Conservation (phyloP, 2,113 vertebrate species). For the Amphiprion ocellaris region DNA sequence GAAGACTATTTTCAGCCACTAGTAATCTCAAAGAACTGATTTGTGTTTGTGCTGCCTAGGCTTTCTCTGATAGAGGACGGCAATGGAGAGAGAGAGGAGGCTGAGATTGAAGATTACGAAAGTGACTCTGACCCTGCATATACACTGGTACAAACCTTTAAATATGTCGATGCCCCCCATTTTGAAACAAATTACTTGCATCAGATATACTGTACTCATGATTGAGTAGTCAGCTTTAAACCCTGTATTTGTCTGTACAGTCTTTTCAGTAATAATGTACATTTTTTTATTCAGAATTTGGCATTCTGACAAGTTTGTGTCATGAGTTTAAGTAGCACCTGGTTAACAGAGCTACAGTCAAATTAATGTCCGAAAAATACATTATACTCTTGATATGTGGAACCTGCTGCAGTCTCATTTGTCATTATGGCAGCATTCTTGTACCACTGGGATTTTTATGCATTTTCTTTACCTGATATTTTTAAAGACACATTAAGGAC, state of each 20-base stretch:
- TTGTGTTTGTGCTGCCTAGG: slow-evolving; percentile 49
- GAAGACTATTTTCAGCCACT: not conserved
- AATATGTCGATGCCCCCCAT: not conserved
- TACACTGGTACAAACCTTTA: slow-evolving; percentile 70
- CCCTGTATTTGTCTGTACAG: too few relatives aligned
- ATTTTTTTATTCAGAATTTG: too few relatives aligned
- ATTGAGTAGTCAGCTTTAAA: too few relatives aligned
- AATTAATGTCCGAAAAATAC: not conserved
- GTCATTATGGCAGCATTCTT: not conserved
- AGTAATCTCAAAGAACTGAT: not conserved
- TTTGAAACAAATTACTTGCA: rapidly evolving
- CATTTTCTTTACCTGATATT: not conserved
- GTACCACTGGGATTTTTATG: too few relatives aligned
- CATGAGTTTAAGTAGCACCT: not conserved
- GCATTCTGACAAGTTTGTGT: not conserved
- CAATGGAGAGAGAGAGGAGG: slow-evolving; percentile 54
- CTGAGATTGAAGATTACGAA: slow-evolving; percentile 73
- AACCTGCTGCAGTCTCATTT: not conserved
- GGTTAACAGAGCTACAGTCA: not conserved
- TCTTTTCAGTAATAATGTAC: too few relatives aligned
- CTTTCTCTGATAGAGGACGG: slow-evolving; percentile 78
- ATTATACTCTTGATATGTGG: not conserved
- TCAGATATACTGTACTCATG: not conserved
- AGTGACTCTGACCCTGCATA: slow-evolving; percentile 55
- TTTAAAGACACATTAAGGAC: not conserved